These are phyloP conservation scores for Siniperca scherzeri DNA, from an alignment of 2,797 vertebrate genomes.

Conservation along the genomic window DNA sequence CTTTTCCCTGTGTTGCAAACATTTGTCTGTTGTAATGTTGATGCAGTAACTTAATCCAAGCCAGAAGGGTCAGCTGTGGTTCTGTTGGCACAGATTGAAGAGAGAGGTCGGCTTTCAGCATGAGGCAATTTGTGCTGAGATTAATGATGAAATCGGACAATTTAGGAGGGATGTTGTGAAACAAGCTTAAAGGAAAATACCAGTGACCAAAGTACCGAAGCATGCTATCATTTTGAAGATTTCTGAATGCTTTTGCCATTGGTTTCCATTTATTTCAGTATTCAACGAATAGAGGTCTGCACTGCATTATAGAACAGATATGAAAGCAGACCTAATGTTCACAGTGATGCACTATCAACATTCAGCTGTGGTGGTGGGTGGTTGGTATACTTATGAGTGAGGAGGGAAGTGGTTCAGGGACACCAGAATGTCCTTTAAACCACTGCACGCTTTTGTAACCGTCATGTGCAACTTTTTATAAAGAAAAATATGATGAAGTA, in stretches of 20 bases:
- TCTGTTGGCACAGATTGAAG: slow-evolving; percentile 13
- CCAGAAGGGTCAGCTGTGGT: slow-evolving; percentile 23
- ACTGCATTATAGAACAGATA: slow-evolving; percentile 16
- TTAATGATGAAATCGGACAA: slow-evolving; percentile 24
- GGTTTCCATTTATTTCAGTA: slow-evolving; percentile 14
- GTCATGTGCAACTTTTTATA: background rate
- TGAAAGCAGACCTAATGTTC: slow-evolving; percentile 26
- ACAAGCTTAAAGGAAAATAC: slow-evolving; percentile 3
- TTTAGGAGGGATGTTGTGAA: background rate
- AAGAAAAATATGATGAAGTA: slow-evolving; percentile 22
- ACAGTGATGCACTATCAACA: slow-evolving; percentile 23
- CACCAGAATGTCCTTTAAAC: slow-evolving; percentile 9
- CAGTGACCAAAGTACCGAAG: too few relatives aligned
- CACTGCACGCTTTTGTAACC: slow-evolving; percentile 10
- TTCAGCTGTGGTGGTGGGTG: background rate
- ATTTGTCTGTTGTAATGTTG: slow-evolving; percentile 39
- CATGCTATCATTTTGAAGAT: background rate
- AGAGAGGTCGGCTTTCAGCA: background rate
- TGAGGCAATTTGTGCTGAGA: slow-evolving; percentile 17
- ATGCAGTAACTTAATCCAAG: slow-evolving; percentile 29
- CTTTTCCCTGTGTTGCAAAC: slow-evolving; percentile 30
- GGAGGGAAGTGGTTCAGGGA: slow-evolving; percentile 23
- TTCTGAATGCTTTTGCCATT: background rate
- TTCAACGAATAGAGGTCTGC: background rate
- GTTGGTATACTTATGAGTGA: slow-evolving; percentile 27